Conservation (phyloP, 2,113 vertebrate genomes). For the Vulpes ferrilata region DNA sequence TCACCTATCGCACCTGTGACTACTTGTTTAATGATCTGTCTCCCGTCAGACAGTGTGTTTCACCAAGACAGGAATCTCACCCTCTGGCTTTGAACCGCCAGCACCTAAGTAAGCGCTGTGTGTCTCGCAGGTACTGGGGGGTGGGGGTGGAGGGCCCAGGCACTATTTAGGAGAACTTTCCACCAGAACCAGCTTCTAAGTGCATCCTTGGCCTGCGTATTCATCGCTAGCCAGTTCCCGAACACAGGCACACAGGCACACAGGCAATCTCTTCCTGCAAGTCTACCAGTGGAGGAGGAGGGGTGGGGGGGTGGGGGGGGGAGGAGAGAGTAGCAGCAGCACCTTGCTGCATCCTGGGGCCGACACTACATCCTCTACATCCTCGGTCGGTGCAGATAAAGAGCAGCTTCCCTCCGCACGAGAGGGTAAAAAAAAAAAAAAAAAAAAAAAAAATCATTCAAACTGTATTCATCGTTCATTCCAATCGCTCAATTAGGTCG, state of each 20-base stretch:
- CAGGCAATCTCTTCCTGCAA: no score
- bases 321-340: background rate
- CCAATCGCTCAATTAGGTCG: conserved; percentile 58
- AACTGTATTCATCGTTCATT: conserved; percentile 38
- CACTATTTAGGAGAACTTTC: background rate
- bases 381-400: background rate
- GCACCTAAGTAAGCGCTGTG: no score
- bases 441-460: conserved; percentile 28
- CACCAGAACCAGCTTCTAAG: background rate
- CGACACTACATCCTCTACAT: no score
- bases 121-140: background rate
- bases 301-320: no score
- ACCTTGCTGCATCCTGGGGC: background rate
- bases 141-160: background rate
- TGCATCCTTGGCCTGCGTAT: background rate
- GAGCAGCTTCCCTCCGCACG: background rate
- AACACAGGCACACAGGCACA: no score
- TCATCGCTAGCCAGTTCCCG: background rate
- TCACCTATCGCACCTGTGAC: background rate
- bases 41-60: background rate
- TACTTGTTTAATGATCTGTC: background rate
- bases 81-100: background rate
- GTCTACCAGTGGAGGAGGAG: no score
- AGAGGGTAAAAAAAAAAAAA: background rate
- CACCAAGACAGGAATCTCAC: background rate